Percentiles rank a stretch among this genome's conserved stretches.
Conservation (phyloP, 2,797 vertebrate species). For the Phyllotis vaccarum region DNA sequence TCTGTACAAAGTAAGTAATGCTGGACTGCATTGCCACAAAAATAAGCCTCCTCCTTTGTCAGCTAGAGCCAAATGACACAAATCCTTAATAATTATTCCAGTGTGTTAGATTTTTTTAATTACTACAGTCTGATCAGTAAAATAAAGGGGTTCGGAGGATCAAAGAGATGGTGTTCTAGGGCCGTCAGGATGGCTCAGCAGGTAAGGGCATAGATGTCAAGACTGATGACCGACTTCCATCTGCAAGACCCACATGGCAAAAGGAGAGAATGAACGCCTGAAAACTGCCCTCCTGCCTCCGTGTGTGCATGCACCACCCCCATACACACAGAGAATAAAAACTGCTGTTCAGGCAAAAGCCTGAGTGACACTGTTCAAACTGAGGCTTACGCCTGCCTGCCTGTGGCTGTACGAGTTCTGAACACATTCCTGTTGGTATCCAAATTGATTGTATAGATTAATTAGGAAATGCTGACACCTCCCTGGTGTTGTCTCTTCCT, state of each 20-base stretch:
- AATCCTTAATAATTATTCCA: not conserved
- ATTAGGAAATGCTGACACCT: not conserved
- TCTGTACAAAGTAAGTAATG: constrained; percentile 26
- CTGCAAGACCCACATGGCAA: not conserved
- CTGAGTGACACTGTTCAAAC: not conserved
- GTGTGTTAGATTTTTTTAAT: not conserved
- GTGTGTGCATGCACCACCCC: not conserved
- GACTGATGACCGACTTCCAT: too few relatives aligned
- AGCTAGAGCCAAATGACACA: not conserved
- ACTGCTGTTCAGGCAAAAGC: not conserved
- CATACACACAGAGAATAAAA: not conserved
- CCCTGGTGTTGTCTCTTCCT: not conserved
- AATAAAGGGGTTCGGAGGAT: not conserved
- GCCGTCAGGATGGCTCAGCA: too few relatives aligned
- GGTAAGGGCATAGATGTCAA: not conserved
- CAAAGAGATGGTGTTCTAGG: not conserved
- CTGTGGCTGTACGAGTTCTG: not conserved
- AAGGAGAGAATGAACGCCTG: not conserved
- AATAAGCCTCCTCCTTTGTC: not conserved
- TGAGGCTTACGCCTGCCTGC: not conserved
- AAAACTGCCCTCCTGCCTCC: not conserved
- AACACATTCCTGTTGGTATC: not conserved
- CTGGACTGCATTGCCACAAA: not conserved
- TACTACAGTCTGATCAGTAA: not conserved
- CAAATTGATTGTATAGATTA: not conserved